A percentile compares a stretch with the other conserved stretches of the same genome.
Evolutionary conservation across 2,888 invertebrate genomes (phyloP).

Genomic region (Latheticus oryzae): DNA sequence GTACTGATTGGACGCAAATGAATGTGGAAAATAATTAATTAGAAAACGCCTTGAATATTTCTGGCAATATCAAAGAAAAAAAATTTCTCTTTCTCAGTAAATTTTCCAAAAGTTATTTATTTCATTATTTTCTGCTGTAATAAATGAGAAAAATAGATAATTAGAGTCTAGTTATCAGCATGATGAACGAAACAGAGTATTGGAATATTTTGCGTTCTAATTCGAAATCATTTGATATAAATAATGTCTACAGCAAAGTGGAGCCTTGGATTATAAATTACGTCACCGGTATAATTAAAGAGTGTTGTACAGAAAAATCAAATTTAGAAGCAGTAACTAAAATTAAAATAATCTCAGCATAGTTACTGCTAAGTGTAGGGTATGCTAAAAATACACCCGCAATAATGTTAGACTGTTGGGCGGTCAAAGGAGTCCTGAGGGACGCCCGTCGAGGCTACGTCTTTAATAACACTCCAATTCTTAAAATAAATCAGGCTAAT

Average conservation of each 20-base stretch:
- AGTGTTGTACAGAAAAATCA: constrained; percentile 58
- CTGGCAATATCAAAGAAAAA: constrained; percentile 16
- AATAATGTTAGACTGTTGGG: constrained; percentile 37
- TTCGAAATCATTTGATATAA: constrained; percentile 52
- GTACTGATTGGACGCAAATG: constrained; percentile 19
- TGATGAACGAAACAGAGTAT: constrained; percentile 5
- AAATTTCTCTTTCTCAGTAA: constrained; percentile 8
- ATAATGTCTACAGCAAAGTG: constrained; percentile 46
- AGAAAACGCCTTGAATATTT: constrained; percentile 1
- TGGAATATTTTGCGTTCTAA: constrained; percentile 51
- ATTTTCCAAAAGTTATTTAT: constrained; percentile 37
- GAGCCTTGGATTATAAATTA: constrained; percentile 54
- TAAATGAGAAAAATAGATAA: too few species aligned
- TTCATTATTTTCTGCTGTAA: constrained; percentile 37
- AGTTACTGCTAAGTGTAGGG: constrained; percentile 60
- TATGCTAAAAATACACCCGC: constrained; percentile 57
- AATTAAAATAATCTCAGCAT: constrained; percentile 63
- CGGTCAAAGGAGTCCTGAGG: constrained; percentile 37
- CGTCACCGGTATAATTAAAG: constrained; percentile 60
- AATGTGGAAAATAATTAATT: constrained; percentile 21
- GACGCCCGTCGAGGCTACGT: constrained; percentile 42
- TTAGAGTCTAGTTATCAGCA: too few species aligned
- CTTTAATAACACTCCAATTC: constrained; percentile 48
- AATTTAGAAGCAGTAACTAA: constrained; percentile 61
- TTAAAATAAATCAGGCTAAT: constrained; percentile 52